Evolutionary conservation across 1,140 invertebrate genomes (phyloP).

Genomic region (Listronotus bonariensis): DNA sequence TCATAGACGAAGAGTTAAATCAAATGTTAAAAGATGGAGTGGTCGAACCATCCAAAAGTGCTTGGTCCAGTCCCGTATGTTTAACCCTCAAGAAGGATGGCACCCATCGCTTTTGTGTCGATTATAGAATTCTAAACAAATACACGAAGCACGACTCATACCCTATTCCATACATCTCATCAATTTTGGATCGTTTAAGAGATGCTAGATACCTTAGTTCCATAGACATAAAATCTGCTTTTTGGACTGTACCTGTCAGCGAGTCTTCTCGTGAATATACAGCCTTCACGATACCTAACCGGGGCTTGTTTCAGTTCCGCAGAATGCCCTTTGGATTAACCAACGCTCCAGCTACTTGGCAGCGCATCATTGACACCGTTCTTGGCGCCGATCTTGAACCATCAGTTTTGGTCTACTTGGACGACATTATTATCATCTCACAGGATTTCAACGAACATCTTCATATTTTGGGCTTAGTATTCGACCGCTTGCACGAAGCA

Average conservation of each 20-base stretch:
- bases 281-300: conserved; percentile 52
- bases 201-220: conserved; percentile 45
- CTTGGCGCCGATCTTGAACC: conserved; percentile 33
- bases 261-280: conserved; percentile 51
- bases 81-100: conserved; percentile 44
- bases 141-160: conserved; percentile 48
- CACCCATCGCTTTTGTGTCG: conserved; percentile 46
- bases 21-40: conserved; percentile 41
- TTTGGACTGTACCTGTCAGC: conserved; percentile 55
- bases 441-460: conserved; percentile 14
- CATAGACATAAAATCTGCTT: conserved; percentile 47
- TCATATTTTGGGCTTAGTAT: conserved; percentile 6
- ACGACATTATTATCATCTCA: conserved; percentile 33
- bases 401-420: conserved; percentile 44
- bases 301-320: conserved; percentile 49
- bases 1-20: conserved; percentile 36
- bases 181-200: conserved; percentile 45
- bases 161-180: conserved; percentile 46
- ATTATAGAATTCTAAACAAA: conserved; percentile 47
- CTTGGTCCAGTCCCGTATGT: conserved; percentile 43
- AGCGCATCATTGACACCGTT: conserved; percentile 42
- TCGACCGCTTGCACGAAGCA: conserved; percentile 19
- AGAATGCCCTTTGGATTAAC: conserved; percentile 46
- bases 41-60: conserved; percentile 37
- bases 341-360: conserved; percentile 54